Base-by-base conservation (phyloP, 2,888 invertebrate species). In the Stegophylla sp. region DNA sequence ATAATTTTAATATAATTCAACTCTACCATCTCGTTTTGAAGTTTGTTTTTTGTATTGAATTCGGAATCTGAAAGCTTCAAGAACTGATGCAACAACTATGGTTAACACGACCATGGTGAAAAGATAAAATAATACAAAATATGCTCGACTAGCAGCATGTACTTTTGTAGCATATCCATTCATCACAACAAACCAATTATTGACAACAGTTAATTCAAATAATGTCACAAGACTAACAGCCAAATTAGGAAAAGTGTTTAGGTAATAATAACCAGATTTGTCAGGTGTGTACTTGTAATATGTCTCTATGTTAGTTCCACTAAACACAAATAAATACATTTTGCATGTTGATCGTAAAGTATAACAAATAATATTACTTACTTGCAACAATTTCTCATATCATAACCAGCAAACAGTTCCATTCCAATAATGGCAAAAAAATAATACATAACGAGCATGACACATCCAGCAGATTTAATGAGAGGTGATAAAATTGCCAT, bases 141-240 rank as follows among this genome's bases (percentile, higher is more conserved):
- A 96, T n/a, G 93, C 87, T 84, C 95, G 88, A 77, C 92, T 92
- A 87, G 92, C 92, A 85, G 91, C 89, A 72, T 91, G 89, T 0
- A 91, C 90, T 23, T 91, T 92, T 0, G 90, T 88, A 0, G 92
- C 92, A 85, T 92, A 93, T 1, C 92, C 95, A 86, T 95, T 94
- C 96, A 96, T 96, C 34, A 94, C 90, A 82, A 95, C 93, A 85
- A 95, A 95, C 96, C 96, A 96, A 87, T 95, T 95, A 87, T 95
- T 96, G 82, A 95, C 94, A 15, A 95, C 94, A 0, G 95, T 95
- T 84, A 95, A 88, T 87, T 95, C 95, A 88, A 95, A 96, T 83
- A 96, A 87, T 0, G 95, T 95, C 83, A 95, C 93, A 67, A 91
- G 91, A 85, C 93, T 92, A 10, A 91, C 90, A 82, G 94, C 88